Conservation (phyloP, 2,888 invertebrate species). For the Drosophila basisetae region DNA sequence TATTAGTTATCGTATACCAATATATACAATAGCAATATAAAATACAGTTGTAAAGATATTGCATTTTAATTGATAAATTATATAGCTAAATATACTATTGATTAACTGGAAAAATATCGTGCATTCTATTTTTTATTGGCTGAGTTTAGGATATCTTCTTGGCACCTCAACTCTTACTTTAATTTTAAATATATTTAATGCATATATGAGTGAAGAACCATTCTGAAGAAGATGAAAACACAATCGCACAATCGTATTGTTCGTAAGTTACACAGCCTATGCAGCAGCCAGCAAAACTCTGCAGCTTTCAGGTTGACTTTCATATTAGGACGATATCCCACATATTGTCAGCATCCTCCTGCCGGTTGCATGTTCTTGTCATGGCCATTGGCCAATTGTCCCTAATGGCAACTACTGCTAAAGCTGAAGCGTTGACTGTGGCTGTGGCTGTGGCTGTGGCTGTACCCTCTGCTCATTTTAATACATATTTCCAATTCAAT, state of each 20-base stretch:
- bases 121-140: not conserved
- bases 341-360: not conserved
- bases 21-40: not conserved
- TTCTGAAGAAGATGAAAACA: not conserved
- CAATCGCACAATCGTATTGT: not conserved
- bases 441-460: not conserved
- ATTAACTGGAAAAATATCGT: not conserved
- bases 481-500: constrained; percentile 71
- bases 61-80: not conserved
- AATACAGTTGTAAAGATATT: not conserved
- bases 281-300: not conserved
- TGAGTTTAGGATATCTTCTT: not conserved
- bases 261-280: not conserved
- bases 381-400: constrained; percentile 39
- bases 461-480: constrained; percentile 43
- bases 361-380: constrained; percentile 18
- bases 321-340: not conserved
- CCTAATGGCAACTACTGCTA: constrained; percentile 36
- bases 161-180: not conserved
- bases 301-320: not conserved
- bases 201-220: not conserved
- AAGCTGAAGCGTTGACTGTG: not conserved
- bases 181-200: not conserved
- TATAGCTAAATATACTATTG: not conserved
- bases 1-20: not conserved